Percentiles rank a stretch among this genome's conserved stretches.
phyloP scores from a whole-genome alignment of 2,113 vertebrate genomes.

The Pandion haliaetus region DNA sequence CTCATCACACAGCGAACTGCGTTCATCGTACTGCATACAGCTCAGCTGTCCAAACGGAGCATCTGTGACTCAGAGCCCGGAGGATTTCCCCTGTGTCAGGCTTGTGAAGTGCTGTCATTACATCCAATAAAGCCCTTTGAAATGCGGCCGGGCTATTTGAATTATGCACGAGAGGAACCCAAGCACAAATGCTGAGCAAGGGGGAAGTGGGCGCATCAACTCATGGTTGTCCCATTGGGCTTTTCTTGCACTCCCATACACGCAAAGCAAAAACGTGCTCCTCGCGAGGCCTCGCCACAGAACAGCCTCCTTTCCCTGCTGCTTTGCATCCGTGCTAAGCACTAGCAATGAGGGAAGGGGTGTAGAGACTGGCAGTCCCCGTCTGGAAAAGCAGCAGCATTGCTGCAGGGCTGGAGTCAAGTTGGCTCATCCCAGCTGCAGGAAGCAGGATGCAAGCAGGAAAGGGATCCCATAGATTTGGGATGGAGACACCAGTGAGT shows the following conservation, averaged over 20 bases:
- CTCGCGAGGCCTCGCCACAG: rapidly evolving
- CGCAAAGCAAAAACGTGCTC: rapidly evolving
- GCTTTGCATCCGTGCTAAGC: not conserved
- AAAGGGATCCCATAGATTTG: not conserved
- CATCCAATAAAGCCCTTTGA: not conserved
- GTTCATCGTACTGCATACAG: rapidly evolving
- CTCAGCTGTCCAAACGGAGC: not conserved
- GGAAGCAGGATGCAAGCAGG: rapidly evolving
- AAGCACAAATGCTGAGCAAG: not conserved
- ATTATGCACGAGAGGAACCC: rapidly evolving
- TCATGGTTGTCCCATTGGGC: rapidly evolving
- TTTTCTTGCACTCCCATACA: rapidly evolving
- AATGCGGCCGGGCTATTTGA: not conserved
- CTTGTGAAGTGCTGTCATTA: not conserved
- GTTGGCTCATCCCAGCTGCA: not conserved
- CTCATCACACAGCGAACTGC: rapidly evolving
- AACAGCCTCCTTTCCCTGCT: not conserved
- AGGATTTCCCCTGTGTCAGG: not conserved
- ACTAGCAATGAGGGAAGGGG: rapidly evolving
- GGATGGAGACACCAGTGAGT: not conserved
- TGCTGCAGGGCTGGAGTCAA: not conserved
- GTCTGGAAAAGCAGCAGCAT: not conserved
- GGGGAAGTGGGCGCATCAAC: not conserved
- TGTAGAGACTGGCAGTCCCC: not conserved
- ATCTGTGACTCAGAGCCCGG: not conserved